Evolutionary conservation across 2,888 invertebrate genomes (phyloP).

Genomic region (Myathropa florea): DNA sequence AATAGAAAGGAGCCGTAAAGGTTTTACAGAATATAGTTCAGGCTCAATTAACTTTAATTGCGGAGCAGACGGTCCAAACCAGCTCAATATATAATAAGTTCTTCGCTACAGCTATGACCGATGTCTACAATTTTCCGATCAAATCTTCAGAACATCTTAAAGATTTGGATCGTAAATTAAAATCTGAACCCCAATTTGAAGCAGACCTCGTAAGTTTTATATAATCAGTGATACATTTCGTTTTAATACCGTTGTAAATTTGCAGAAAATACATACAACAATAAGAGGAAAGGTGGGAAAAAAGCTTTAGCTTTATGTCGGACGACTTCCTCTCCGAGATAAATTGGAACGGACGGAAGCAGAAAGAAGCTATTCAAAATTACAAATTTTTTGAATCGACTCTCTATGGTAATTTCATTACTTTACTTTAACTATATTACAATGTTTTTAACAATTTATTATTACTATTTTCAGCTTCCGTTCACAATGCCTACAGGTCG

Average conservation of each 20-base stretch:
- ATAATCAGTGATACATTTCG: background rate
- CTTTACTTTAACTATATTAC: no score
- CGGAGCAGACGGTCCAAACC: background rate
- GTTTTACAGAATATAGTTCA: background rate
- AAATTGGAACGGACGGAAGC: background rate
- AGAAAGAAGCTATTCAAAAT: background rate
- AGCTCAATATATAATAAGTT: conserved; percentile 3
- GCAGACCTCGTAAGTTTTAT: background rate
- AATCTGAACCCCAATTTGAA: background rate
- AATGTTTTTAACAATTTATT: no score
- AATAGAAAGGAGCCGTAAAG: background rate
- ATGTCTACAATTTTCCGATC: no score
- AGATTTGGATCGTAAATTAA: background rate
- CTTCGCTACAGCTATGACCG: no score
- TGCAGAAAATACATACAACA: no score
- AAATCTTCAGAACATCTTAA: no score
- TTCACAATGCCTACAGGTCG: no score
- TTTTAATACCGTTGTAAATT: background rate
- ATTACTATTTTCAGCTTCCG: no score
- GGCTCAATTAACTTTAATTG: background rate
- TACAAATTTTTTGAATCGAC: background rate
- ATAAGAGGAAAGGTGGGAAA: no score
- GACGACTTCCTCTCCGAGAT: no score
- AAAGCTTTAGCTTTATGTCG: no score
- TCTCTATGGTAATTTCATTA: background rate